A percentile compares a stretch with the other conserved stretches of the same genome.
Evolutionary conservation across 1,140 invertebrate genomes (phyloP).

Genomic region (Cryptotermes secundus): DNA sequence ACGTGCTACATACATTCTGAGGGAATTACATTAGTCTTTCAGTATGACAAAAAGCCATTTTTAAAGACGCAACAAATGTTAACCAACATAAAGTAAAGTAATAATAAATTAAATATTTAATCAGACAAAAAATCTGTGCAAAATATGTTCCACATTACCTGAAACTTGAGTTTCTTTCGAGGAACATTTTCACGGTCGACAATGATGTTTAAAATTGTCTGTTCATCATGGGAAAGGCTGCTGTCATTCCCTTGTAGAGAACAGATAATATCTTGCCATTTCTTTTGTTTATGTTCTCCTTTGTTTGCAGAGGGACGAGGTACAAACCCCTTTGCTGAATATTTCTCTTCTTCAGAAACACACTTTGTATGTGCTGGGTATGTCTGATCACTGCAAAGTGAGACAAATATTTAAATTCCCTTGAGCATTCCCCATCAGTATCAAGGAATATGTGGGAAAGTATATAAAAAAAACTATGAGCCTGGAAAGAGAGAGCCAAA

Average conservation of each 20-base stretch:
- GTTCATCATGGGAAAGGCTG: slow-evolving; percentile 56
- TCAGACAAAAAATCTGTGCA: neutral
- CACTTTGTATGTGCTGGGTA: slow-evolving; percentile 87
- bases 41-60: too few species aligned
- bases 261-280: slow-evolving; percentile 83
- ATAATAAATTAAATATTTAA: too few species aligned
- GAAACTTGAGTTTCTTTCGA: slow-evolving; percentile 86
- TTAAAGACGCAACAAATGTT: too few species aligned
- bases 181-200: slow-evolving; percentile 83
- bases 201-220: slow-evolving; percentile 67
- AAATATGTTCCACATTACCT: slow-evolving; percentile 44
- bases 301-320: slow-evolving; percentile 74
- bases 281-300: slow-evolving; percentile 85
- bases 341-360: slow-evolving; percentile 86
- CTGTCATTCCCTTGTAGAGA: slow-evolving; percentile 65
- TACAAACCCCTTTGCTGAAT: slow-evolving; percentile 80
- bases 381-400: slow-evolving; percentile 68
- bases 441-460: too few species aligned
- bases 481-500: too few species aligned
- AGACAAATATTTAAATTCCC: neutral
- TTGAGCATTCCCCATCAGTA: too few species aligned
- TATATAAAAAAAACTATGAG: too few species aligned
- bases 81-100: too few species aligned
- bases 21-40: too few species aligned
- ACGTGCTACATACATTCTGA: too few species aligned